A percentile compares a stretch with the other conserved stretches of the same genome.
These are phyloP conservation scores for Dipodomys stephensi DNA, from an alignment of 2,113 vertebrate species.

Conservation along the genomic window DNA sequence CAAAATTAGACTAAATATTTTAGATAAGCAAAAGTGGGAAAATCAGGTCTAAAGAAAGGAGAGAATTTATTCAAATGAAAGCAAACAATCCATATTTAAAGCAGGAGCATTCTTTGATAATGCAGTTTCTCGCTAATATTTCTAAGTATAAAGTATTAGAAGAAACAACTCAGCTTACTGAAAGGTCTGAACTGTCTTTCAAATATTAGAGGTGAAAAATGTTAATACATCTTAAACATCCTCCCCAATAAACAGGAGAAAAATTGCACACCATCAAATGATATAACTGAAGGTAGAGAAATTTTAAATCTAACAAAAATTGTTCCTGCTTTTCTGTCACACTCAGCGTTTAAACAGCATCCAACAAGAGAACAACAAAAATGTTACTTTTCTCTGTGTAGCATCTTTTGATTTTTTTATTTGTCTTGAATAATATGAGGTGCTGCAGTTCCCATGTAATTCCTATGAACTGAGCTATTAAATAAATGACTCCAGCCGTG, in stretches of 20 bases:
- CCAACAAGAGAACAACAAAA: neutral
- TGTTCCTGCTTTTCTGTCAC: neutral
- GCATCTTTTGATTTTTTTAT: constrained; percentile 71
- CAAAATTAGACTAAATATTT: constrained; percentile 17
- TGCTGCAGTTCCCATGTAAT: constrained; percentile 66
- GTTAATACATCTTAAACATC: constrained; percentile 31
- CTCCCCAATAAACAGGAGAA: neutral
- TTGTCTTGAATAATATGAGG: constrained; percentile 78
- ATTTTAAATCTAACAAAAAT: neutral
- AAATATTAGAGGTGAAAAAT: neutral
- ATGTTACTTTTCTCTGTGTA: constrained; percentile 38
- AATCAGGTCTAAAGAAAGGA: neutral
- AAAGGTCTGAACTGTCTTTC: neutral
- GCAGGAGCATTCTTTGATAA: neutral
- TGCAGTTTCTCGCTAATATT: neutral
- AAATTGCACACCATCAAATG: neutral
- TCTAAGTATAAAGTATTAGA: neutral
- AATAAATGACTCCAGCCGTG: constrained; percentile 83
- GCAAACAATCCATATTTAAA: constrained; percentile 27
- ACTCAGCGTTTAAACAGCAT: constrained; percentile 43
- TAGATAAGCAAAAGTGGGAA: neutral
- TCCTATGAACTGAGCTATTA: constrained; percentile 82
- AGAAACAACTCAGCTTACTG: constrained; percentile 16
- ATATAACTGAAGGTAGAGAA: neutral
- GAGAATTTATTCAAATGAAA: neutral